These are phyloP conservation scores for Porites lutea DNA, from an alignment of 64 coral and sea anemone genomes.

Conservation along the genomic window DNA sequence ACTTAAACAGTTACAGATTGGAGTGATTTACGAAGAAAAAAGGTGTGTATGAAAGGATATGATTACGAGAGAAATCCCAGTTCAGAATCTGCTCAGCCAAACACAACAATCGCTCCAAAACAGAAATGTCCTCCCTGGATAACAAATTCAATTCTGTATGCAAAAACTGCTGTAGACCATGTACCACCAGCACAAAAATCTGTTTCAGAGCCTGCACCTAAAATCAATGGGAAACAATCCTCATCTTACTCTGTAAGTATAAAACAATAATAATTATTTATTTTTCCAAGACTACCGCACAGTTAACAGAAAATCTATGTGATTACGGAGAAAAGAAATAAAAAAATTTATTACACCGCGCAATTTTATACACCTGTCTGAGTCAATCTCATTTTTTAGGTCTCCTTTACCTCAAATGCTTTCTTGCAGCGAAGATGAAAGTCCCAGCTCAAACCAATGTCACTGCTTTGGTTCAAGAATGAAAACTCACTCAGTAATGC, in stretches of 20 bases:
- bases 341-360: no score
- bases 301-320: no score
- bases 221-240: no score
- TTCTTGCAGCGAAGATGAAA: conserved; percentile 91
- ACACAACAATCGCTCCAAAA: conserved; percentile 75
- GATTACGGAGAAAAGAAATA: no score
- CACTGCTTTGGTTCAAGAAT: conserved; percentile 84
- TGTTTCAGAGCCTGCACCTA: conserved; percentile 17
- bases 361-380: no score
- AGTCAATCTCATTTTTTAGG: no score
- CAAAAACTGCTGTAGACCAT: conserved; percentile 46
- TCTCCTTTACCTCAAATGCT: conserved; percentile 86
- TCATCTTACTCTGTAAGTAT: no score
- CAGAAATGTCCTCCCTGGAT: conserved; percentile 60
- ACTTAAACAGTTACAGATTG: no score
- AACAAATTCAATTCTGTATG: conserved; percentile 15
- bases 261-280: no score
- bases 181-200: conserved; percentile 56
- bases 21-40: background rate
- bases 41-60: conserved; percentile 83
- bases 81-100: conserved; percentile 87
- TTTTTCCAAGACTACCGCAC: no score
- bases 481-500: conserved; percentile 95
- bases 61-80: conserved; percentile 84
- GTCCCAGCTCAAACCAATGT: conserved; percentile 96